phyloP scores from a whole-genome alignment of 2,888 invertebrate genomes.

The Xanthia togata region DNA sequence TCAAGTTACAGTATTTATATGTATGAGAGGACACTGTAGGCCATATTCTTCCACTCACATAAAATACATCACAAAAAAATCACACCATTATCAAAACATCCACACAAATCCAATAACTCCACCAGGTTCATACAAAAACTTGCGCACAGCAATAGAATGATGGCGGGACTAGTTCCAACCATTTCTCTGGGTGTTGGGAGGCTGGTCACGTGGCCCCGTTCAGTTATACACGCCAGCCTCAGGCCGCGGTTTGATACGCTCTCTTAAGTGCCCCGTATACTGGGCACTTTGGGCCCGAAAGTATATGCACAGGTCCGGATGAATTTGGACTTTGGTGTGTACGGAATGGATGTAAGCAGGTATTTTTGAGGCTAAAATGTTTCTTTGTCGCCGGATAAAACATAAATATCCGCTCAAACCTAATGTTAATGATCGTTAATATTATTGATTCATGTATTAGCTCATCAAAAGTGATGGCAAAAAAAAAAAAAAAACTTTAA shows the following conservation, averaged over 20 bases:
- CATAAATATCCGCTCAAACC: not conserved
- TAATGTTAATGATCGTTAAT: too few species aligned
- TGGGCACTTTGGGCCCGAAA: slow-evolving; percentile 28
- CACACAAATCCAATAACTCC: slow-evolving; percentile 29
- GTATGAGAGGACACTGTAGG: too few species aligned
- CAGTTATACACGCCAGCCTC: slow-evolving; percentile 78
- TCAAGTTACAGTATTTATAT: too few species aligned
- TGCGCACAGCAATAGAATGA: slow-evolving; percentile 41
- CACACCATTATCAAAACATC: slow-evolving; percentile 3
- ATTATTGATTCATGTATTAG: too few species aligned
- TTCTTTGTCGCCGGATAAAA: not conserved
- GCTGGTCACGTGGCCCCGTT: slow-evolving; percentile 80
- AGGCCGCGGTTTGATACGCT: slow-evolving; percentile 74
- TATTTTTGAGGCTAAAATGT: not conserved
- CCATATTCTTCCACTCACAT: not conserved
- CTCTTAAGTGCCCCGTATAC: slow-evolving; percentile 64
- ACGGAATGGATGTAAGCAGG: not conserved
- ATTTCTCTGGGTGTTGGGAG: slow-evolving; percentile 69
- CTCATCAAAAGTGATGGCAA: not conserved
- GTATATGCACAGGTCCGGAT: slow-evolving; percentile 7
- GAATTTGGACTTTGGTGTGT: not conserved
- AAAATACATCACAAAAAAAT: not conserved
- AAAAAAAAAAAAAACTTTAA: not conserved
- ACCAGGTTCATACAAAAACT: slow-evolving; percentile 32
- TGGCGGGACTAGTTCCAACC: slow-evolving; percentile 59